These are phyloP conservation scores for Axis porcinus DNA, from an alignment of 2,113 vertebrate species.

Conservation along the genomic window DNA sequence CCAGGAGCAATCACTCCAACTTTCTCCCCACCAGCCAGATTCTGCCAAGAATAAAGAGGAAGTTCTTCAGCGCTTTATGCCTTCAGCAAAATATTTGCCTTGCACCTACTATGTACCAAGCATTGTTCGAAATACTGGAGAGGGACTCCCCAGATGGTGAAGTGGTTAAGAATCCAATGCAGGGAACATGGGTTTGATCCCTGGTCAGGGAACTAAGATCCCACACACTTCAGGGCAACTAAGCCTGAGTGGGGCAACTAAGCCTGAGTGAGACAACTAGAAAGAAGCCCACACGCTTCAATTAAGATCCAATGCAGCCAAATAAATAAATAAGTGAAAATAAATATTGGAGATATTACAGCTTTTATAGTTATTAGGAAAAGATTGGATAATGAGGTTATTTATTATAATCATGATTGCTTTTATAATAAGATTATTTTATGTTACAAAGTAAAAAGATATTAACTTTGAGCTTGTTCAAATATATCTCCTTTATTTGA, in stretches of 20 bases:
- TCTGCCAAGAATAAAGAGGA: background rate
- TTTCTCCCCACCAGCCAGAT: background rate
- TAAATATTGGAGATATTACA: background rate
- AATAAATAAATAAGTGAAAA: background rate
- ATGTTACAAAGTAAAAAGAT: background rate
- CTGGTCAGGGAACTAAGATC: background rate
- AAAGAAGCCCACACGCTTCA: background rate
- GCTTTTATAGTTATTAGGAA: background rate
- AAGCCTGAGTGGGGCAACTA: background rate
- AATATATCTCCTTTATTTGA: background rate
- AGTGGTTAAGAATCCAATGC: background rate
- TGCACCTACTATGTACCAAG: background rate
- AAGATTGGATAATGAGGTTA: background rate
- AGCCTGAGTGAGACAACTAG: background rate
- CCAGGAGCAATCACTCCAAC: background rate
- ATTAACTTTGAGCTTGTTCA: background rate
- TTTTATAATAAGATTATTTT: constrained; percentile 20
- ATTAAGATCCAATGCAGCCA: background rate
- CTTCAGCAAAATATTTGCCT: background rate
- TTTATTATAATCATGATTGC: background rate
- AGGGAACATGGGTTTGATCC: background rate
- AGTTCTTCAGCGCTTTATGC: background rate
- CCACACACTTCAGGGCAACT: background rate
- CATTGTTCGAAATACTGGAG: background rate
- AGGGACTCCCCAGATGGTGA: background rate